phyloP scores from a whole-genome alignment of 2,888 invertebrate species.

The Drosophila recens region DNA sequence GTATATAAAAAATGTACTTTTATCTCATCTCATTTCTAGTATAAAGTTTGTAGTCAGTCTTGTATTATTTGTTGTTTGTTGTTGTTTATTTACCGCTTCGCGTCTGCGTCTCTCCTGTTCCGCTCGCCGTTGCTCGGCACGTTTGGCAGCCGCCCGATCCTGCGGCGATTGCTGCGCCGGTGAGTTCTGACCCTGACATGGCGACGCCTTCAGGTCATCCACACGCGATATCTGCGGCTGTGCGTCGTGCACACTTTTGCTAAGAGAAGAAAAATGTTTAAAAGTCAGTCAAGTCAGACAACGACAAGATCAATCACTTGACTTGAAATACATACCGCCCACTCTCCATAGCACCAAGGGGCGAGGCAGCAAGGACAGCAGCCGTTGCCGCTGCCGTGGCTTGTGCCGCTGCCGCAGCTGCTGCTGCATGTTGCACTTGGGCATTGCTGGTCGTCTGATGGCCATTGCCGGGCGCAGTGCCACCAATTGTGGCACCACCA shows the following conservation, averaged over 20 bases:
- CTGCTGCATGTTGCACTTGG: slow-evolving; percentile 59
- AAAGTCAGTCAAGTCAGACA: not conserved
- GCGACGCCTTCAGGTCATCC: slow-evolving; percentile 85
- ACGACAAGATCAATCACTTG: not conserved
- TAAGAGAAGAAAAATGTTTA: slow-evolving; percentile 37
- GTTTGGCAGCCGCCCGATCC: slow-evolving; percentile 89
- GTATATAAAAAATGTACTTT: too few relatives aligned
- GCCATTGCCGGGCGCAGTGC: slow-evolving; percentile 51
- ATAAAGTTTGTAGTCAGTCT: not conserved
- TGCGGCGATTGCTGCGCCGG: slow-evolving; percentile 85
- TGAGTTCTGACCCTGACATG: slow-evolving; percentile 83
- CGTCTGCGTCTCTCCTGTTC: slow-evolving; percentile 96
- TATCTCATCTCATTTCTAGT: not conserved
- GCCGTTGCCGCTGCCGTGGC: slow-evolving; percentile 52
- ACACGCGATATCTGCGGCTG: slow-evolving; percentile 83
- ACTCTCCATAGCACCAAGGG: slow-evolving; percentile 88
- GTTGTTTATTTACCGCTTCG: slow-evolving; percentile 92
- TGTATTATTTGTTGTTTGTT: not conserved
- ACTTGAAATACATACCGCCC: slow-evolving; percentile 78
- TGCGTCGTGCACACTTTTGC: slow-evolving; percentile 84
- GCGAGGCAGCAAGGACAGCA: slow-evolving; percentile 72
- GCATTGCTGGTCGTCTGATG: slow-evolving; percentile 46
- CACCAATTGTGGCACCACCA: slow-evolving; percentile 42
- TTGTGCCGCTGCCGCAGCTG: slow-evolving; percentile 61
- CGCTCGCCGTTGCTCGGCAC: slow-evolving; percentile 92